Conservation (phyloP, 2,888 invertebrate species). For the Platycheirus rosarum region DNA sequence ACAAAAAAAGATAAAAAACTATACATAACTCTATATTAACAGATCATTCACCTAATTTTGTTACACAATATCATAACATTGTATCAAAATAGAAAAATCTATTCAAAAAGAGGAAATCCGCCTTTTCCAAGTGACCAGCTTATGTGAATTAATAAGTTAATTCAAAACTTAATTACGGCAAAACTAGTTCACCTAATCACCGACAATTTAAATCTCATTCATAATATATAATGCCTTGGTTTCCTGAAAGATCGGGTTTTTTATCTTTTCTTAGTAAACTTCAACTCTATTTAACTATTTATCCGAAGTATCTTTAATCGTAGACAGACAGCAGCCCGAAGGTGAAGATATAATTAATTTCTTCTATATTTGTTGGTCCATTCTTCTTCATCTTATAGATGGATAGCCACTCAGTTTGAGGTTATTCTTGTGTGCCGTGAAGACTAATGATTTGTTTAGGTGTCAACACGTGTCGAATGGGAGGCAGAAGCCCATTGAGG, state of each 20-base stretch:
- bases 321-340: constrained; percentile 6
- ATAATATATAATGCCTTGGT: constrained; percentile 28
- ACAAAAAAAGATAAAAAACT: constrained; percentile 4
- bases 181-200: constrained; percentile 60
- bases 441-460: neutral
- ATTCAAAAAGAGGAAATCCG: constrained; percentile 25
- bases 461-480: constrained; percentile 4
- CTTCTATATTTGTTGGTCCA: neutral
- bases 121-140: constrained; percentile 25
- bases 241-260: neutral
- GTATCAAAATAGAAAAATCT: constrained; percentile 9
- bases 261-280: neutral
- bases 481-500: neutral
- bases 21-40: too few relatives aligned
- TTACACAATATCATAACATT: too few relatives aligned
- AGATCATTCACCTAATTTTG: too few relatives aligned
- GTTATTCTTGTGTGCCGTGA: neutral
- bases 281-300: neutral
- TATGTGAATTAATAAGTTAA: constrained; percentile 58
- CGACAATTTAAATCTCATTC: constrained; percentile 63
- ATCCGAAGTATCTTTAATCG: neutral
- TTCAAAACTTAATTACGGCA: constrained; percentile 53
- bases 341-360: constrained; percentile 18
- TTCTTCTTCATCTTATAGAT: neutral
- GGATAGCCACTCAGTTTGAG: neutral